Percentiles rank a stretch among this genome's conserved stretches.
Evolutionary conservation across 2,888 invertebrate genomes (phyloP).

Genomic region (Xestoiulus laeticollis): DNA sequence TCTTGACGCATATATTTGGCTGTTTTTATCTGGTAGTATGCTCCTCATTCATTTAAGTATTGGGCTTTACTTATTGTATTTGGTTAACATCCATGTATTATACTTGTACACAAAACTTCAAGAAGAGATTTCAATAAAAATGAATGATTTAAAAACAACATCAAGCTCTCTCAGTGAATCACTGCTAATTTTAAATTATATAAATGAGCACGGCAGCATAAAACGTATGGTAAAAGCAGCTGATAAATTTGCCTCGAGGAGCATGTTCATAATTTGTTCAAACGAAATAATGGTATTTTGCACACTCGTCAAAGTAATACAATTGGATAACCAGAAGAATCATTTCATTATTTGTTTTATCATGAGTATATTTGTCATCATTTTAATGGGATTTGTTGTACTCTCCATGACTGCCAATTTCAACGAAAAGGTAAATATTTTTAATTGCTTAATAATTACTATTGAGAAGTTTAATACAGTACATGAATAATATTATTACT

Average conservation of each 20-base stretch:
- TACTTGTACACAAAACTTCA: not conserved
- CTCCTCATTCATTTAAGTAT: not conserved
- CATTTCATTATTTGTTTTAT: not conserved
- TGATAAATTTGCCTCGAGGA: not conserved
- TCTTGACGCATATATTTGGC: not conserved
- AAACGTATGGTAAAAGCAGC: not conserved
- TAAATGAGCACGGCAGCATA: not conserved
- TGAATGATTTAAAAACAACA: not conserved
- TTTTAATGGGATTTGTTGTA: no score
- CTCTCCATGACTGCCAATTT: not conserved
- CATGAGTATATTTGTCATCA: no score
- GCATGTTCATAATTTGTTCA: not conserved
- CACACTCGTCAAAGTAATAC: not conserved
- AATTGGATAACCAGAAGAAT: not conserved
- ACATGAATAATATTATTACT: not conserved
- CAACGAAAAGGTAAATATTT: conserved; percentile 1
- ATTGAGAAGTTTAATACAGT: no score
- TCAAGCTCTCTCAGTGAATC: not conserved
- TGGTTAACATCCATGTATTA: not conserved
- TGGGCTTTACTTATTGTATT: not conserved
- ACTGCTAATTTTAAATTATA: not conserved
- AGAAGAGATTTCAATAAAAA: not conserved
- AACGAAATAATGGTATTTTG: not conserved
- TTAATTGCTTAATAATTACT: not conserved
- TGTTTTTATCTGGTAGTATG: not conserved